phyloP scores from a whole-genome alignment of 2,888 invertebrate species.

The Danaus chrysippus region DNA sequence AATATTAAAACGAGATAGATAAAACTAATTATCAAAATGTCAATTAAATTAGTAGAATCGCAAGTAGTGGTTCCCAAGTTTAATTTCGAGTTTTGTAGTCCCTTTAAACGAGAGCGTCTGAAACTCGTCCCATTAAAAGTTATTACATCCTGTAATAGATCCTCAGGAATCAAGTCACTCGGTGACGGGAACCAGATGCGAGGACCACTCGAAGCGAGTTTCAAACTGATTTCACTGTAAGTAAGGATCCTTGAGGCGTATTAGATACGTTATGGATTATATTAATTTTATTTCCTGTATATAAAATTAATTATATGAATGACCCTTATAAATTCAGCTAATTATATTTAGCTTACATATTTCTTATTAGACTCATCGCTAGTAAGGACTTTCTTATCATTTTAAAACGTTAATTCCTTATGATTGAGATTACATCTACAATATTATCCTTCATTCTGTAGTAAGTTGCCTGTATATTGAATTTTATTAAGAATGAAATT shows the following conservation, averaged over 20 bases:
- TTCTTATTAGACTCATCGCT: too few relatives aligned
- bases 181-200: conserved; percentile 28
- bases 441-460: too few relatives aligned
- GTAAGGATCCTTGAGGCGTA: conserved; percentile 13
- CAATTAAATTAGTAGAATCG: conserved; percentile 8
- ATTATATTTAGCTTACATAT: too few relatives aligned
- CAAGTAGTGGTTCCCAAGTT: conserved; percentile 15
- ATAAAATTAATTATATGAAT: too few relatives aligned
- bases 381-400: too few relatives aligned
- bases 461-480: too few relatives aligned
- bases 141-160: conserved; percentile 28
- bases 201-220: conserved; percentile 17
- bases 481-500: too few relatives aligned
- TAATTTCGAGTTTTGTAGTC: conserved; percentile 20
- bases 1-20: conserved; percentile 1
- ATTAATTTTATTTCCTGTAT: not conserved
- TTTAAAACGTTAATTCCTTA: too few relatives aligned
- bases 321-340: too few relatives aligned
- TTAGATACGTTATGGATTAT: not conserved
- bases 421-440: too few relatives aligned
- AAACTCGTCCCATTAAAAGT: conserved; percentile 29
- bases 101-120: conserved; percentile 22
- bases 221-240: conserved; percentile 22
- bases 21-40: conserved; percentile 13
- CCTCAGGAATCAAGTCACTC: conserved; percentile 25